phyloP scores from a whole-genome alignment of 2,113 vertebrate species.

The Thermophis baileyi region DNA sequence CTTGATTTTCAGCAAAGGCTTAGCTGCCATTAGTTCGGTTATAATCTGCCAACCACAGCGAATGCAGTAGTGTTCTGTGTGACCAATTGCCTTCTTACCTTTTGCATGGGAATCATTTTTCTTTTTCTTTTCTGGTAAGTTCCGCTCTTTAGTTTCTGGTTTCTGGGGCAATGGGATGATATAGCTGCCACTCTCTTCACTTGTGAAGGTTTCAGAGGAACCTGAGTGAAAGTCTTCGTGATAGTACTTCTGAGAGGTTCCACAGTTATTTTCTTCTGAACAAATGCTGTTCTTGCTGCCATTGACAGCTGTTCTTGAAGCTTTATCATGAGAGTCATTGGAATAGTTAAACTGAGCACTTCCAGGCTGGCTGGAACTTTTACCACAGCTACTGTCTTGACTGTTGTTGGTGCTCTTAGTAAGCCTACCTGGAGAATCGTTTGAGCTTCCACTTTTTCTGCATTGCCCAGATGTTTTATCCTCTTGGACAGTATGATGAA shows the following conservation, averaged over 20 bases:
- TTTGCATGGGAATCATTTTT: too few relatives aligned
- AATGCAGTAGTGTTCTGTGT: too few relatives aligned
- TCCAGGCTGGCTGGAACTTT: neutral
- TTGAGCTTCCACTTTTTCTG: neutral
- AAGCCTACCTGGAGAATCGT: neutral
- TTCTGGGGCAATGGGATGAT: too few relatives aligned
- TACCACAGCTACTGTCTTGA: constrained; percentile 22
- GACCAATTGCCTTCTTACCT: too few relatives aligned
- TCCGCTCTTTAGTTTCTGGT: too few relatives aligned
- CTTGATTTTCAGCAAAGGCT: neutral
- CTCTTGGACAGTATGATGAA: neutral
- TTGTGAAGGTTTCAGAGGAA: too few relatives aligned
- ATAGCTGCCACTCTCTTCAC: too few relatives aligned
- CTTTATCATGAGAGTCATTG: neutral
- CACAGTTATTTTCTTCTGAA: too few relatives aligned
- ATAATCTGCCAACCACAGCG: too few relatives aligned
- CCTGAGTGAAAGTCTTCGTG: too few relatives aligned
- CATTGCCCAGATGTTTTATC: neutral
- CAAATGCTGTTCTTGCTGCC: neutral
- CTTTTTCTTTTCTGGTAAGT: too few relatives aligned
- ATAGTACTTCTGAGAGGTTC: too few relatives aligned
- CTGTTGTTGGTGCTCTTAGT: constrained; percentile 8
- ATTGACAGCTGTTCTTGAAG: neutral
- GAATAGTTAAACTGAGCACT: constrained; percentile 4
- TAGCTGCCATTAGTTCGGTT: neutral